Percentiles rank a stretch among this genome's conserved stretches.
These are phyloP conservation scores for Orthosia incerta DNA, from an alignment of 2,888 invertebrate genomes.

Conservation along the genomic window DNA sequence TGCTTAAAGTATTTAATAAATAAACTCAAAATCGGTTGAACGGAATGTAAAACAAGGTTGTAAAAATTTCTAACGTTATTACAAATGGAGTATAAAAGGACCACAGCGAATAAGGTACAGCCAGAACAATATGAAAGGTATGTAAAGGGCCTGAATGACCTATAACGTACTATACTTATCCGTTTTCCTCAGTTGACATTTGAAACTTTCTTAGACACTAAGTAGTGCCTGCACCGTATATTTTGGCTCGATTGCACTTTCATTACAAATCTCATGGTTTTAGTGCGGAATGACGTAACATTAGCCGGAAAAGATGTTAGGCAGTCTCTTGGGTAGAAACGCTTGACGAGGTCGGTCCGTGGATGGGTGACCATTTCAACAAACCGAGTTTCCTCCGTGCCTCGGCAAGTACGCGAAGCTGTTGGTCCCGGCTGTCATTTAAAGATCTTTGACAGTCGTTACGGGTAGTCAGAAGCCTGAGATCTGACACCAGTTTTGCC, in stretches of 20 bases:
- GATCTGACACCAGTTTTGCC: no score
- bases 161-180: conserved; percentile 18
- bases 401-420: no score
- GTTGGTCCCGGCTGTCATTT: no score
- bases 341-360: no score
- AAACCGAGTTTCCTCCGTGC: no score
- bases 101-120: background rate
- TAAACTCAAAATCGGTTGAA: no score
- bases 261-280: conserved; percentile 10
- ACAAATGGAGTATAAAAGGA: background rate
- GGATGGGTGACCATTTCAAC: no score
- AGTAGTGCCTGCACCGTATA: background rate
- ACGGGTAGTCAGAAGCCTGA: no score
- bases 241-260: conserved; percentile 25
- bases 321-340: background rate
- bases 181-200: conserved; percentile 29
- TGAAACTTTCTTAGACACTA: conserved; percentile 12
- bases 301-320: background rate
- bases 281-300: background rate
- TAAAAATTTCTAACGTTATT: no score
- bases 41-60: no score
- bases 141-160: background rate
- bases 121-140: conserved; percentile 18
- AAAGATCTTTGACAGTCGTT: no score
- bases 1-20: no score